Evolutionary conservation across 2,888 invertebrate species (phyloP), one percentile per base, ranked within the genome.

Genomic region (Latrodectus elegans): DNA sequence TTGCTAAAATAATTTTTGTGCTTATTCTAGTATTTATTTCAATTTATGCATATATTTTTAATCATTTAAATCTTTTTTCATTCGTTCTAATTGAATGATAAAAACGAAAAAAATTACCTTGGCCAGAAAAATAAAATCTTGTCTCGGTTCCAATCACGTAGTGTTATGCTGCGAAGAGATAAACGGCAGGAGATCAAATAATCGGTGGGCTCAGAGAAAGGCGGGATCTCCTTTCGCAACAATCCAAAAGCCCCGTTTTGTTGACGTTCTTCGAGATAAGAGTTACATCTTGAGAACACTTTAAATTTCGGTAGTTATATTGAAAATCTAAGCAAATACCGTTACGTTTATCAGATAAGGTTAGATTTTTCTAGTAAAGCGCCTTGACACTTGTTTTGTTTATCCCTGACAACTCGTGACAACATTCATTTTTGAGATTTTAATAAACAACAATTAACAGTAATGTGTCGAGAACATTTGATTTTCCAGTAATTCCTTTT

Each of bases 91-190:
- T 1, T 38, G 38, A 72, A 72, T n/a, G 15, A n/a, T 68, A 9
- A 17, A 10, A 72, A 52, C 55, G 26, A 53, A 11, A 14, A 12
- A 14, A 22, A 22, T 6, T 73, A 22, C 4, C 38, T 38, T 38
- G 38, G 38, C 38, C 3, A 38, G n/a, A 17, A 26, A 73, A 73
- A 73, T 52, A 49, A 73, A 53, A 17, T 22, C 4, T 12, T 26
- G 12, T 17, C 52, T 9, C 55, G 22, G 26, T 22, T 73, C 12
- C 65, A n/a, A 22, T 77, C 15, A 77, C 15, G 51, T 52, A 77
- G 76, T 77, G 76, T 77, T 67, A 77, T 49, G 49, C 67, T 64
- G 76, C 76, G 76, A 77, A 77, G 49, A 67, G 53, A 65, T 65
- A 65, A 77, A 67, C 10, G n/a, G n/a, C 1, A 22, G 6, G 17